These are phyloP conservation scores for Kryptolebias marmoratus DNA, from an alignment of 2,113 vertebrate species.

Conservation along the genomic window DNA sequence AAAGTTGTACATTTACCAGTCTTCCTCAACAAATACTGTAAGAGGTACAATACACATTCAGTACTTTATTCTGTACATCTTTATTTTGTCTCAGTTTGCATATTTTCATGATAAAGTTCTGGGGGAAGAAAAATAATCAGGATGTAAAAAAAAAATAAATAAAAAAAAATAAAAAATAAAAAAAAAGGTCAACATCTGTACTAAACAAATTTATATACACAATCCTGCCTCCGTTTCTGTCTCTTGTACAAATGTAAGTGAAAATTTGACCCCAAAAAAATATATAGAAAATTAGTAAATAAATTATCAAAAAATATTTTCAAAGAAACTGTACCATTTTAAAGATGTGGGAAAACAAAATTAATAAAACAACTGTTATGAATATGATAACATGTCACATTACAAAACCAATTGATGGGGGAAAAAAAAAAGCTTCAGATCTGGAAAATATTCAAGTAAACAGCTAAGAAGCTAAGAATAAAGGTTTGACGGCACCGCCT, in stretches of 20 bases:
- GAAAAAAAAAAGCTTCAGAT: slow-evolving; percentile 41
- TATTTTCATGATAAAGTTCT: slow-evolving; percentile 79
- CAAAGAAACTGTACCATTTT: not conserved
- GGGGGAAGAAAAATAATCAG: slow-evolving; percentile 80
- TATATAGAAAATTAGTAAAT: slow-evolving; percentile 8
- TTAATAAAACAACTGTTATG: slow-evolving; percentile 12
- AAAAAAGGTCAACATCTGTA: slow-evolving; percentile 61
- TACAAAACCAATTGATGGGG: not conserved
- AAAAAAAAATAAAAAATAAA: too few species aligned
- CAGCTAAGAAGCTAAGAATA: slow-evolving; percentile 21
- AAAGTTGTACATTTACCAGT: slow-evolving; percentile 77
- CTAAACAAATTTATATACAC: slow-evolving; percentile 75
- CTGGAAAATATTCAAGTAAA: slow-evolving; percentile 61
- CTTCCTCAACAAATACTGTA: slow-evolving; percentile 75
- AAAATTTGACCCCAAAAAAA: slow-evolving; percentile 42
- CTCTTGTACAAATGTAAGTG: slow-evolving; percentile 73
- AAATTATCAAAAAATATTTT: not conserved
- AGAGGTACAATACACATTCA: slow-evolving; percentile 82
- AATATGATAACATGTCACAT: slow-evolving; percentile 31
- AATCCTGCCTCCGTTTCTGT: slow-evolving; percentile 67
- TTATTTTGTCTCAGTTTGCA: slow-evolving; percentile 80
- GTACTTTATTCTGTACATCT: slow-evolving; percentile 80
- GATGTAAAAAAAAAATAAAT: slow-evolving; percentile 83
- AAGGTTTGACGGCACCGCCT: slow-evolving; percentile 30
- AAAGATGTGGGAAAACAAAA: not conserved